A percentile compares a stretch with the other conserved stretches of the same genome.
phyloP scores from a whole-genome alignment of 2,113 vertebrate genomes.

The Sapayoa aenigma region DNA sequence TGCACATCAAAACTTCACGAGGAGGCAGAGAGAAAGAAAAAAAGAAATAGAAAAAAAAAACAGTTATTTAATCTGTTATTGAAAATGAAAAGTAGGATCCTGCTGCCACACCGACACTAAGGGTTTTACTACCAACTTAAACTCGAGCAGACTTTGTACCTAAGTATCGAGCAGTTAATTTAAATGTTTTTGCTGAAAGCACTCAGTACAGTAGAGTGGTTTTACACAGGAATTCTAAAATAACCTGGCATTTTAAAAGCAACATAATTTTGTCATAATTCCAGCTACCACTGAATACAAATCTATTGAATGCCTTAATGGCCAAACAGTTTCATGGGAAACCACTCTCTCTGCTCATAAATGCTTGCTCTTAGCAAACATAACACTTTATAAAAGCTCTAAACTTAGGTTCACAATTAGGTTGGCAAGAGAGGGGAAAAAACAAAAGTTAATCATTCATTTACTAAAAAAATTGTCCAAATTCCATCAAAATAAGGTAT shows the following conservation, averaged over 20 bases:
- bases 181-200: neutral
- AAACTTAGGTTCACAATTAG: slow-evolving; percentile 43
- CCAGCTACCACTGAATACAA: slow-evolving; percentile 11
- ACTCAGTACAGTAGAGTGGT: neutral
- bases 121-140: neutral
- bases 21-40: neutral
- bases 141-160: neutral
- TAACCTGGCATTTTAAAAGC: neutral
- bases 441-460: neutral
- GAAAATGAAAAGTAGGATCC: neutral
- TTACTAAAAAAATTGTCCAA: neutral
- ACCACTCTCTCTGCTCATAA: slow-evolving; percentile 37
- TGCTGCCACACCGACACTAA: accelerated
- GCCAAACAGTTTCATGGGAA: slow-evolving; percentile 22
- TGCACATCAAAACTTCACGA: slow-evolving; percentile 83
- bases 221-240: neutral
- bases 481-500: neutral
- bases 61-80: neutral
- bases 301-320: slow-evolving; percentile 1
- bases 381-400: slow-evolving; percentile 51
- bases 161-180: neutral
- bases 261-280: slow-evolving; percentile 3
- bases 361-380: slow-evolving; percentile 34
- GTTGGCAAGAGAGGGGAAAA: neutral
- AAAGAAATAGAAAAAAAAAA: neutral